A percentile compares a stretch with the other conserved stretches of the same genome.
These are phyloP conservation scores for Episyrphus balteatus DNA, from an alignment of 1,140 invertebrate genomes.

Conservation along the genomic window DNA sequence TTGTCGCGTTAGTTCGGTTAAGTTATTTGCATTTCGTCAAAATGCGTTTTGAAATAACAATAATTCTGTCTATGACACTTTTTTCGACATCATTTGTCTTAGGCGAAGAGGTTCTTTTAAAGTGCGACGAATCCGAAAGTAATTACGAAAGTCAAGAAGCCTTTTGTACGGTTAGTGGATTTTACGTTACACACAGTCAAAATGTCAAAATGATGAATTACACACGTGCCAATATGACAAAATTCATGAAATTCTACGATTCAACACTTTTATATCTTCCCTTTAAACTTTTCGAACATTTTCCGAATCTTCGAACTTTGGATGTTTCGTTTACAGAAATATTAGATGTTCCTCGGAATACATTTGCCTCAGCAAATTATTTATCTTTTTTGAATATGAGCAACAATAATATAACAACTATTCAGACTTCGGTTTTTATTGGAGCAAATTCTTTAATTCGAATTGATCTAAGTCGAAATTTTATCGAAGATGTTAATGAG, in stretches of 20 bases:
- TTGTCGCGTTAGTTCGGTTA: no score
- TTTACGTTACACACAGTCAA: conserved; percentile 29
- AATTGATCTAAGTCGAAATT: conserved; percentile 26
- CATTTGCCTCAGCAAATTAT: conserved; percentile 25
- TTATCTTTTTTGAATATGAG: conserved; percentile 24
- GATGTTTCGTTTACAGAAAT: conserved; percentile 29
- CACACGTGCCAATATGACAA: conserved; percentile 20
- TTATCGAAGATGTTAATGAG: conserved; percentile 18
- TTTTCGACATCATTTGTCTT: no score
- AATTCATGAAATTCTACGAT: conserved; percentile 35
- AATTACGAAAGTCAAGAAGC: conserved; percentile 20
- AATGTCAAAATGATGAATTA: conserved; percentile 25
- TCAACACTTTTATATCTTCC: conserved; percentile 29
- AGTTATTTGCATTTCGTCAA: no score
- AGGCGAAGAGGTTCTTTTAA: conserved; percentile 18
- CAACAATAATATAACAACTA: conserved; percentile 27
- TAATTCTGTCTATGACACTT: no score
- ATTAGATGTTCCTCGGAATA: conserved; percentile 25
- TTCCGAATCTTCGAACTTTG: conserved; percentile 21
- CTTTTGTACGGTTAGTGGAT: conserved; percentile 30
- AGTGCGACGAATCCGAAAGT: conserved; percentile 28
- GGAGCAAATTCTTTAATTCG: conserved; percentile 25
- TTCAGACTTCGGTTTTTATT: conserved; percentile 28
- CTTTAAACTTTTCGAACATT: conserved; percentile 28
- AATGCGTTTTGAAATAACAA: no score